phyloP scores from a whole-genome alignment of 64 coral and sea anemone genomes.

The Porites lutea region DNA sequence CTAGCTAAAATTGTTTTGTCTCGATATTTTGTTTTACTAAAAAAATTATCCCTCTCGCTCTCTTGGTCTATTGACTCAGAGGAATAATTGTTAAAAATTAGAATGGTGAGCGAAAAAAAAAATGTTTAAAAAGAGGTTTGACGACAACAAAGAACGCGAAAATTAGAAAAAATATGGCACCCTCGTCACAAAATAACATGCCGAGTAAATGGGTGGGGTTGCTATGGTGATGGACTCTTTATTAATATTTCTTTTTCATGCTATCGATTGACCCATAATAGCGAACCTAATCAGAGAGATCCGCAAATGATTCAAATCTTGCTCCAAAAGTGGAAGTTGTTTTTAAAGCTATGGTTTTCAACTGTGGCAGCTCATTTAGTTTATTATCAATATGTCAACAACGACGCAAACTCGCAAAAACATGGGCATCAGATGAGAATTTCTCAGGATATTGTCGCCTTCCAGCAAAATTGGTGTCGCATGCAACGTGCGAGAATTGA shows the following conservation, averaged over 20 bases:
- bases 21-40: too few species aligned
- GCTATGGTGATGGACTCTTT: background rate
- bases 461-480: slow-evolving; percentile 80
- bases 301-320: slow-evolving; percentile 16
- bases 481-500: slow-evolving; percentile 72
- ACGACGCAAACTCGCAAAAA: background rate
- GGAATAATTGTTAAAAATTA: too few species aligned
- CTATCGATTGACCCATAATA: background rate
- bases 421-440: background rate
- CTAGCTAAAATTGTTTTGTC: too few species aligned
- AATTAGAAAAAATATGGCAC: background rate
- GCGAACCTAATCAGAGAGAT: background rate
- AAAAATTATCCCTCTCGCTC: too few species aligned
- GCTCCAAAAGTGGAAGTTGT: background rate
- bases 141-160: background rate
- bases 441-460: slow-evolving; percentile 15
- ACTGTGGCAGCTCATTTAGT: background rate
- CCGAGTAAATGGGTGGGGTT: background rate
- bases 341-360: slow-evolving; percentile 38
- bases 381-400: background rate
- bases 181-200: background rate
- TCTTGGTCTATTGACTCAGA: too few species aligned
- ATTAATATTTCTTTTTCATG: background rate
- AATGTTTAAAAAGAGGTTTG: too few species aligned
- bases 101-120: too few species aligned